Conservation (phyloP, 2,888 invertebrate species). For the Hypomecis atomaria region DNA sequence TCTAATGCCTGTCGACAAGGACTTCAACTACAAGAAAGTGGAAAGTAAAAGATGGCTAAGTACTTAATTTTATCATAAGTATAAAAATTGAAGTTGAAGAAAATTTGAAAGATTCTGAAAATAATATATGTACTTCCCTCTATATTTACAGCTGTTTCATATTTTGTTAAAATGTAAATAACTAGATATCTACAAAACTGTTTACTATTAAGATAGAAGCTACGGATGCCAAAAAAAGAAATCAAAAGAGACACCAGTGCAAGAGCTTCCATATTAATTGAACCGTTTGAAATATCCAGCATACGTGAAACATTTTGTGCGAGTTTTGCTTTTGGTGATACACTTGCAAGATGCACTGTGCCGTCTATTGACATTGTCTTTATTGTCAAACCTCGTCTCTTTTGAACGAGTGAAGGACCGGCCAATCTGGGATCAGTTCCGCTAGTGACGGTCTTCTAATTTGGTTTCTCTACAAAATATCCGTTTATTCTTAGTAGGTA, state of each 20-base stretch:
- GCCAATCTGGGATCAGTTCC: constrained; percentile 98
- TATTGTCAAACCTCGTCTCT: constrained; percentile 92
- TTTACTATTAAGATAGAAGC: constrained; percentile 30
- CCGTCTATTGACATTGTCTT: constrained; percentile 67
- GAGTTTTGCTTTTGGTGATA: constrained; percentile 72
- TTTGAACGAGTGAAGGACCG: constrained; percentile 93
- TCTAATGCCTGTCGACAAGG: constrained; percentile 38
- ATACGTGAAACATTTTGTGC: constrained; percentile 64
- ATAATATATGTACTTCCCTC: constrained; percentile 1
- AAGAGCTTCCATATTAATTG: constrained; percentile 51
- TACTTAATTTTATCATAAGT: constrained; percentile 16
- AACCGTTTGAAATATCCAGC: constrained; percentile 59
- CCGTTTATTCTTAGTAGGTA: constrained; percentile 67
- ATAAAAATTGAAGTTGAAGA: constrained; percentile 9
- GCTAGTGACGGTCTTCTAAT: constrained; percentile 94
- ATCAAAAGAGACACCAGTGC: constrained; percentile 46
- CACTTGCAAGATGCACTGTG: constrained; percentile 77
- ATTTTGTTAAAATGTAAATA: constrained; percentile 8
- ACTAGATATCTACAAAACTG: constrained; percentile 25
- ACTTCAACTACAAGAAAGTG: constrained; percentile 28
- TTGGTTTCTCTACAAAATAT: constrained; percentile 82
- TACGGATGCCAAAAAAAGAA: constrained; percentile 33
- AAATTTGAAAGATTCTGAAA: constrained; percentile 15
- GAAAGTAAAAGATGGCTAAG: constrained; percentile 35
- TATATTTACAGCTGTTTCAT: constrained; percentile 18